Evolutionary conservation across 2,888 invertebrate species (phyloP), one percentile per base, ranked within the genome.

Genomic region (Lithophane socia): DNA sequence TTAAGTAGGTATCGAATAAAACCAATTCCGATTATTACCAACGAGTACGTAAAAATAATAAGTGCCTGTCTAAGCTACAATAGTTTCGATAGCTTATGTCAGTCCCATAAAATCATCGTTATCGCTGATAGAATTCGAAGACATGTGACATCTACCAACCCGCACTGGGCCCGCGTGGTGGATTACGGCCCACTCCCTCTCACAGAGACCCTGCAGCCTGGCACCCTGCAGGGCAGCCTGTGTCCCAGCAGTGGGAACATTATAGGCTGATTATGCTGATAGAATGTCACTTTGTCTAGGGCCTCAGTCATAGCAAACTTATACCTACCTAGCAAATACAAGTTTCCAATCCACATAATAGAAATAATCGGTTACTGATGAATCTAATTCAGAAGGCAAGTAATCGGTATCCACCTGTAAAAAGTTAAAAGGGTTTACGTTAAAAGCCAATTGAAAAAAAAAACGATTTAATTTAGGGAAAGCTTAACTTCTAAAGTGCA

Each of bases 21-120:
- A 79, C 60, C 74, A 69, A 84, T 74, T 84, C 60, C 73, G 61
- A 75, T 80, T 84, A 75, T 80, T 84, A 76, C 67, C 60, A 86
- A 61, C 67, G 56, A 76, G 24, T 86, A 42, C 65, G 63, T 75
- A 73, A 82, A 75, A 71, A 58, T 74, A 82, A 67, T 42, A 74
- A 75, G 29, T 65, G 21, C 13, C n/a, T 37, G 5, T 56, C 24
- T 44, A 21, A 37, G 63, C 16, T 75, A 67, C 54, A 74, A n/a
- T n/a, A n/a, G n/a, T n/a, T n/a, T n/a, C n/a, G n/a, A n/a, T n/a
- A n/a, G n/a, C n/a, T n/a, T n/a, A n/a, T n/a, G n/a, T n/a, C n/a
- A n/a, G n/a, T n/a, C n/a, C n/a, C n/a, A n/a, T n/a, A n/a, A n/a
- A n/a, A n/a, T n/a, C n/a, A n/a, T n/a, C n/a, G n/a, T n/a, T n/a